A percentile compares a stretch with the other conserved stretches of the same genome.
phyloP scores from a whole-genome alignment of 2,888 invertebrate genomes.

The Malacosoma neustria region DNA sequence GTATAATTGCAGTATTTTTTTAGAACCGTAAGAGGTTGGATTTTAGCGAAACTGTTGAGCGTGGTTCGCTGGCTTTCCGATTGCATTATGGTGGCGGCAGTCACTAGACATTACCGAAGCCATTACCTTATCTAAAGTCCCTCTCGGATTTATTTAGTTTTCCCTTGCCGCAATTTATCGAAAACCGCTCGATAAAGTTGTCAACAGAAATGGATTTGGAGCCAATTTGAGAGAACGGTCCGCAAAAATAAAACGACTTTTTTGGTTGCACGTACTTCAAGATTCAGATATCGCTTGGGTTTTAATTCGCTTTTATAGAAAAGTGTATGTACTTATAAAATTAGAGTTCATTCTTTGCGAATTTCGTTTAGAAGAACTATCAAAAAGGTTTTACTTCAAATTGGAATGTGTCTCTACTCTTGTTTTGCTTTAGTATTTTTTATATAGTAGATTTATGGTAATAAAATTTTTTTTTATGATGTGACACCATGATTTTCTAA shows the following conservation, averaged over 20 bases:
- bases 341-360: no score
- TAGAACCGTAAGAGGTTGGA: no score
- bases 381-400: no score
- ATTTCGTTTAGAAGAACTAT: no score
- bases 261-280: conserved; percentile 32
- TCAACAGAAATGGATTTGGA: conserved; percentile 71
- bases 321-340: not conserved
- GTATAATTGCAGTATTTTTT: no score
- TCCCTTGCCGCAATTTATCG: conserved; percentile 74
- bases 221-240: conserved; percentile 64
- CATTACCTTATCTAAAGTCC: conserved; percentile 75
- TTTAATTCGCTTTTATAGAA: conserved; percentile 2
- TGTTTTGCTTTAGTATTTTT: no score
- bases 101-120: conserved; percentile 69
- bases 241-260: conserved; percentile 53
- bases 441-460: no score
- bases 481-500: no score
- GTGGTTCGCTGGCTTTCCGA: conserved; percentile 55
- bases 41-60: conserved; percentile 19
- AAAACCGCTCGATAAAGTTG: conserved; percentile 74
- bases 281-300: conserved; percentile 25
- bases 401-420: no score
- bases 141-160: conserved; percentile 74
- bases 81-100: conserved; percentile 66
- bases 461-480: no score